Conservation (phyloP, 2,888 invertebrate species). For the Sepioteuthis lessoniana region DNA sequence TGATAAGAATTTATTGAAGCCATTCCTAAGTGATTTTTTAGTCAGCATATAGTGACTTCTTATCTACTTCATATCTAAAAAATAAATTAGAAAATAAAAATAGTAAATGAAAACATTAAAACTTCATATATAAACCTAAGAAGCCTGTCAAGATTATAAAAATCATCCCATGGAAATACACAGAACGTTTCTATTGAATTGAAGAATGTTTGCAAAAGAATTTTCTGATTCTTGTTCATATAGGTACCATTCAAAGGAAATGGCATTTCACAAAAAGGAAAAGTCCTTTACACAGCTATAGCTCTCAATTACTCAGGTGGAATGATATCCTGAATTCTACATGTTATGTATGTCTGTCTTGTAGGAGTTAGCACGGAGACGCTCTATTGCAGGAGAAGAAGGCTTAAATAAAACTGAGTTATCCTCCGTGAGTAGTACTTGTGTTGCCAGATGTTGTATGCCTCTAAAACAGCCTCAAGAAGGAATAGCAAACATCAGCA, state of each 20-base stretch:
- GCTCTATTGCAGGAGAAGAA: conserved; percentile 43
- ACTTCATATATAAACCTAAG: not conserved
- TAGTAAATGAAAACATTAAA: not conserved
- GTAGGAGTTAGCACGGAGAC: conserved; percentile 47
- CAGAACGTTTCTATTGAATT: not conserved
- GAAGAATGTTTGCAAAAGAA: not conserved
- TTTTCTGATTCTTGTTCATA: not conserved
- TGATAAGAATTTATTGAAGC: not conserved
- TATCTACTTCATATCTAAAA: too few relatives aligned
- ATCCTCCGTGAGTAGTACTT: conserved; percentile 41
- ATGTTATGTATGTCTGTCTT: conserved; percentile 41
- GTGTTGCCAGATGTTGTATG: conserved; percentile 43
- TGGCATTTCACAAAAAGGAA: conserved; percentile 2
- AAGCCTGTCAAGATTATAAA: not conserved
- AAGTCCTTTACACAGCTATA: not conserved
- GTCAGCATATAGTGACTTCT: too few relatives aligned
- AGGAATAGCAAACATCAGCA: not conserved
- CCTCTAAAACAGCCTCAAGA: conserved; percentile 35
- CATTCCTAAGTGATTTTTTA: too few relatives aligned
- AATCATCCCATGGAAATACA: not conserved
- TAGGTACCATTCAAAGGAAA: not conserved
- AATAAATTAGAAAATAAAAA: too few relatives aligned
- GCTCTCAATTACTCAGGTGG: conserved; percentile 17
- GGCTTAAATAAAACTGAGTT: conserved; percentile 41
- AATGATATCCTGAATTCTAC: conserved; percentile 9